Base-by-base conservation (phyloP, 2,797 vertebrate species). In the Rhinoraja longicauda region DNA sequence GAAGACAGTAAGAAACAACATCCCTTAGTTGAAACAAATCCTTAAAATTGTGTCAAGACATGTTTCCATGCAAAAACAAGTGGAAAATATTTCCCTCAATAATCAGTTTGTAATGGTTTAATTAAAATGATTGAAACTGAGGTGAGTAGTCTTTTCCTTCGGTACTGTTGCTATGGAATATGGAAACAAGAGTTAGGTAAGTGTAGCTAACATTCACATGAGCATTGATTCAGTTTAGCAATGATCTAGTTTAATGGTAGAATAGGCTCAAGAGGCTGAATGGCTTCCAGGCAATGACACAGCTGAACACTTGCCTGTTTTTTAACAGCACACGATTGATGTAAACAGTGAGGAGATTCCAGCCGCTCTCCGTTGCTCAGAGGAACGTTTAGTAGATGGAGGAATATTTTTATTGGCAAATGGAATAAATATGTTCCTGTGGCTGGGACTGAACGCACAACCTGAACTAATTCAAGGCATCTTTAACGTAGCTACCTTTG, bases 321-420 rank as follows among this genome's bases (percentile, higher is more conserved):
- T 88, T 39, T 12, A 82, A 1, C 93, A 99, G 99, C 98, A 99
- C 95, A 97, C 96, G 57, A 93, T 98, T 94, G 98, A 98, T 0
- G 45, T 96, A 1, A 95, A 94, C 92, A 96, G 95, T 0, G 96
- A 97, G 0, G 9, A n/a, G 0, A n/a, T 96, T 0, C 98, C 98
- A 0, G 57, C 95, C 0, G 96, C 98, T 0, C 62, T 99, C 1
- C 98, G 98, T 93, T 99, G 99, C 95, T 98, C 98, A 0, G 98
- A 98, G 95, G 97, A 99, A 53, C 97, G 98, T 2, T 97, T 99
- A 8, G 95, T 96, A 0, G 99, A 99, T 59, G 96, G 96, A 3
- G 98, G 98, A 8, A 93, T 97, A 76, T 99, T 98, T 94, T 95
- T 99, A 15, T 94, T 99, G 96, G 98, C 97, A 93, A 98, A 99